Conservation (phyloP, 2,888 invertebrate species). For the Oscheius sp. region DNA sequence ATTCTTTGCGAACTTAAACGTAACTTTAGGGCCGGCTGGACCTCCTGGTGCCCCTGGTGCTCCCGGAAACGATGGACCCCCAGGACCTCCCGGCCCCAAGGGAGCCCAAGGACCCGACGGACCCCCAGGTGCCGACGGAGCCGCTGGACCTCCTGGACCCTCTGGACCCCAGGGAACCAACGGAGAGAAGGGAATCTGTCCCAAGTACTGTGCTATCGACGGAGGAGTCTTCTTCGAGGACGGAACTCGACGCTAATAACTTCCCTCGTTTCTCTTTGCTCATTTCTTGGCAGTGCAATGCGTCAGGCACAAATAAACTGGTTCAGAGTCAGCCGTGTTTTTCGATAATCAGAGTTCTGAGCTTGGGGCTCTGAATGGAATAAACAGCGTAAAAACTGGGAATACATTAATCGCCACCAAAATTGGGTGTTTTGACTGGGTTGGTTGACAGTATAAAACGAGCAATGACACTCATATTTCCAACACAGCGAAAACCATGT, state of each 20-base stretch:
- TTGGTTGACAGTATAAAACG: too few species aligned
- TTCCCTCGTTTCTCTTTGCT: conserved; percentile 19
- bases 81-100: conserved; percentile 66
- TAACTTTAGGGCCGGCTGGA: conserved; percentile 39
- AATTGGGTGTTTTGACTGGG: too few species aligned
- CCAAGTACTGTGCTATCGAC: conserved; percentile 63
- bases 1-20: background rate
- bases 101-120: conserved; percentile 57
- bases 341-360: background rate
- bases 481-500: too few species aligned
- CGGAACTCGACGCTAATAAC: conserved; percentile 66
- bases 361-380: too few species aligned
- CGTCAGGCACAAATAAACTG: conserved; percentile 33
- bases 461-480: too few species aligned
- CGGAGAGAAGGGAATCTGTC: conserved; percentile 64
- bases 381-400: too few species aligned
- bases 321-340: background rate
- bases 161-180: conserved; percentile 30
- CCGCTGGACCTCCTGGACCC: conserved; percentile 36
- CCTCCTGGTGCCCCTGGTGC: conserved; percentile 62
- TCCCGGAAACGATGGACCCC: conserved; percentile 62
- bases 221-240: conserved; percentile 73
- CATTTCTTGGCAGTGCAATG: conserved; percentile 27
- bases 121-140: conserved; percentile 36
- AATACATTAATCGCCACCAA: too few species aligned